Evolutionary conservation across 2,113 vertebrate genomes (phyloP).

Genomic region (Oreochromis niloticus): DNA sequence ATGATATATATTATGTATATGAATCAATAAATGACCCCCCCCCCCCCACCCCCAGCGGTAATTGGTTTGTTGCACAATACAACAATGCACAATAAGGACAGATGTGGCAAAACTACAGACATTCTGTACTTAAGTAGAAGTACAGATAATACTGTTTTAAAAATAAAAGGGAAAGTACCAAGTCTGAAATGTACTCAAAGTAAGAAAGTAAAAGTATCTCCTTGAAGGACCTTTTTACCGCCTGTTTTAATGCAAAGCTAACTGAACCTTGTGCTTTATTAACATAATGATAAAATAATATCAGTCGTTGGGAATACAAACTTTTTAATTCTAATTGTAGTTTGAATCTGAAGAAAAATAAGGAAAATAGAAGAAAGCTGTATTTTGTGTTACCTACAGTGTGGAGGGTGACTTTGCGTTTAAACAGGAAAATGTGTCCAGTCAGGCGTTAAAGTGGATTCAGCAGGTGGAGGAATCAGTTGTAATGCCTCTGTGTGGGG

Average conservation of each 20-base stretch:
- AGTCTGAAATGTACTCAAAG: neutral
- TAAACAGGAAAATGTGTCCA: neutral
- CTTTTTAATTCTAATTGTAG: fast-evolving
- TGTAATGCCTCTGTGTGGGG: too few species aligned
- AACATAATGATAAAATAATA: neutral
- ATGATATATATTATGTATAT: neutral
- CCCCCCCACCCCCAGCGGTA: neutral
- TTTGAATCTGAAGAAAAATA: neutral
- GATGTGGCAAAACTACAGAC: too few species aligned
- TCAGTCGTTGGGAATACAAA: neutral
- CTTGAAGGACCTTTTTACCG: neutral
- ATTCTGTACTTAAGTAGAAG: neutral
- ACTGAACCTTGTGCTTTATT: neutral
- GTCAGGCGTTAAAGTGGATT: fast-evolving
- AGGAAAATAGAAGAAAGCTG: neutral
- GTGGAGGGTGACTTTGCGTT: neutral
- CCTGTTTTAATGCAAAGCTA: neutral
- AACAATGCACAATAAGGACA: neutral
- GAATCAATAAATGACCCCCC: neutral
- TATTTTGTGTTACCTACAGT: neutral
- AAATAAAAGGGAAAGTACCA: neutral
- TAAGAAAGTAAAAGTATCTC: neutral
- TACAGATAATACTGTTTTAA: neutral
- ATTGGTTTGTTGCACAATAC: too few species aligned
- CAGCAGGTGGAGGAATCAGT: neutral